A percentile compares a stretch with the other conserved stretches of the same genome.
Evolutionary conservation across 2,113 vertebrate species (phyloP).

Genomic region (Mobula birostris): DNA sequence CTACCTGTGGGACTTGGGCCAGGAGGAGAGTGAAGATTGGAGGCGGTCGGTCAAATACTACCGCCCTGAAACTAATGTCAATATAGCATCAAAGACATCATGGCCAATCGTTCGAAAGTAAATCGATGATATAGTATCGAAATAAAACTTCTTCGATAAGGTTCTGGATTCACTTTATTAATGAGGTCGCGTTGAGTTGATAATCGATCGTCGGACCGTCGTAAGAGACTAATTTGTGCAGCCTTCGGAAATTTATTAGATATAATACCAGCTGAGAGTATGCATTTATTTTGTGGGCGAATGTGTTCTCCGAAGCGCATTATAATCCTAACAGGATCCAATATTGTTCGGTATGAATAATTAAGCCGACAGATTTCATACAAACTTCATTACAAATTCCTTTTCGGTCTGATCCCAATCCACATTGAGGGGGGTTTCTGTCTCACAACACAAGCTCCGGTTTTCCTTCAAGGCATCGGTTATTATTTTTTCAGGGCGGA

Average conservation of each 20-base stretch:
- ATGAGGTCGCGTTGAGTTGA: not conserved
- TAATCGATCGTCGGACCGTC: not conserved
- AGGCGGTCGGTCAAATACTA: not conserved
- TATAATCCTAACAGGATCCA: too few relatives aligned
- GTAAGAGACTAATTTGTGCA: too few relatives aligned
- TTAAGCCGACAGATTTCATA: not conserved
- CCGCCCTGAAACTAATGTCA: not conserved
- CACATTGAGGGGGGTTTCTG: too few relatives aligned
- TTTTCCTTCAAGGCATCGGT: not conserved
- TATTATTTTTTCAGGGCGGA: not conserved
- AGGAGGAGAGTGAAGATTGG: not conserved
- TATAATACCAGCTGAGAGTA: too few relatives aligned
- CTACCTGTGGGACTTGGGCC: not conserved
- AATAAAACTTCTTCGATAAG: not conserved
- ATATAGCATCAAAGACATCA: not conserved
- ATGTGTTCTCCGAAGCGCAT: not conserved
- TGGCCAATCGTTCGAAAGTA: not conserved
- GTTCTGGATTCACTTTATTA: not conserved
- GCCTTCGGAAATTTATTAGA: not conserved
- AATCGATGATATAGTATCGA: not conserved
- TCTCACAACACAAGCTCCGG: not conserved
- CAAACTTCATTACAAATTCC: not conserved
- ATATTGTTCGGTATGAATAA: not conserved
- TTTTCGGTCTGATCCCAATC: not conserved
- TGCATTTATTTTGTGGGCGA: not conserved